Conservation (phyloP, 2,797 vertebrate genomes). For the Spinibarbus caldwelli region DNA sequence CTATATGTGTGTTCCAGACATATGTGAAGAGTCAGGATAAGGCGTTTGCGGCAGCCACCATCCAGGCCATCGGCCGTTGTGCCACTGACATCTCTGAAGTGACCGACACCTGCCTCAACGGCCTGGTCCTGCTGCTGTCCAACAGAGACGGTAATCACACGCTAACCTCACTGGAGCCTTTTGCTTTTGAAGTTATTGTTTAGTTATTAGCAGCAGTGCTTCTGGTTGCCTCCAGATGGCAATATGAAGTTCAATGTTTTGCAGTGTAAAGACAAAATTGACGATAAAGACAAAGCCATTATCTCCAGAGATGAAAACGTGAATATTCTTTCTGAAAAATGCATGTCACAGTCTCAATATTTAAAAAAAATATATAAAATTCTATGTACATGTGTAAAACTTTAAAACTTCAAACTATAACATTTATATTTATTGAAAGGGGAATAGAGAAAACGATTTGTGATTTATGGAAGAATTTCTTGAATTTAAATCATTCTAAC, state of each 20-base stretch:
- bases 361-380: no score
- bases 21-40: conserved; percentile 99
- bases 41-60: conserved; percentile 92
- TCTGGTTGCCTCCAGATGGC: conserved; percentile 13
- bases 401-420: no score
- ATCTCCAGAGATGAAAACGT: background rate
- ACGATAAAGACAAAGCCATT: background rate
- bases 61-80: conserved; percentile 95
- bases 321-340: background rate
- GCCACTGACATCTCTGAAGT: conserved; percentile 94
- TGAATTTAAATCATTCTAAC: no score
- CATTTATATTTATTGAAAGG: background rate
- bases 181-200: background rate
- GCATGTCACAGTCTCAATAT: background rate
- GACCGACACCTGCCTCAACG: conserved; percentile 93
- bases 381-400: no score
- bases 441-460: background rate
- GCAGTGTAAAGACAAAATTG: background rate
- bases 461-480: no score
- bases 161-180: background rate
- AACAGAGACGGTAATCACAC: conserved; percentile 89
- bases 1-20: conserved; percentile 77
- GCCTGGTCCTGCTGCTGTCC: conserved; percentile 92
- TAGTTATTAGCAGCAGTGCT: background rate
- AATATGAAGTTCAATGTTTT: background rate